Evolutionary conservation across 2,797 vertebrate genomes (phyloP).

Genomic region (Cynopterus sphinx): DNA sequence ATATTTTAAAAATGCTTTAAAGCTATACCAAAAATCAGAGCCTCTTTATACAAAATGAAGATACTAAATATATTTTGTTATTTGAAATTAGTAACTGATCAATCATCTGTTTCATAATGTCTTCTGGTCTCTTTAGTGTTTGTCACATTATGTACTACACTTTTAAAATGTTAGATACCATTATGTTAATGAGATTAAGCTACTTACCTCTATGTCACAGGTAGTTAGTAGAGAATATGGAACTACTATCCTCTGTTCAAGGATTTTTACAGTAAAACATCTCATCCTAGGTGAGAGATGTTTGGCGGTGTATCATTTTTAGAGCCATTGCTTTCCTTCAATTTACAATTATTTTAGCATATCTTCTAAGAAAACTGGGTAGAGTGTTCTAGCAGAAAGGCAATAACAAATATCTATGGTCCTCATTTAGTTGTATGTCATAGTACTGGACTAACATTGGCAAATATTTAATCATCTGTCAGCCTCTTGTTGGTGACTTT

Average conservation of each 20-base stretch:
- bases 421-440: conserved; percentile 9
- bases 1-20: not conserved
- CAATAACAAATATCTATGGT: not conserved
- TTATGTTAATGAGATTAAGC: not conserved
- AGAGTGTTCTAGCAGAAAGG: not conserved
- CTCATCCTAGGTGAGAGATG: not conserved
- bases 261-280: conserved; percentile 3
- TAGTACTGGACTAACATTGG: conserved; percentile 13
- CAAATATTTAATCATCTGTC: conserved; percentile 69
- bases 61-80: not conserved
- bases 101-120: not conserved
- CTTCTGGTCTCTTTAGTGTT: not conserved
- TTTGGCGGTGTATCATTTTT: conserved; percentile 6
- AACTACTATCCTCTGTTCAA: not conserved
- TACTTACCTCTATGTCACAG: not conserved
- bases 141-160: not conserved
- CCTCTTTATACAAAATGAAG: not conserved
- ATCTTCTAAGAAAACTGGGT: not conserved
- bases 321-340: not conserved
- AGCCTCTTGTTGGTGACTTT: conserved; percentile 54
- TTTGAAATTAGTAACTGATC: not conserved
- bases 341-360: conserved; percentile 26
- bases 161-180: not conserved
- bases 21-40: not conserved
- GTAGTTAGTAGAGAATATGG: not conserved